phyloP scores from a whole-genome alignment of 2,113 vertebrate genomes.

The Zosterops hypoxanthus region DNA sequence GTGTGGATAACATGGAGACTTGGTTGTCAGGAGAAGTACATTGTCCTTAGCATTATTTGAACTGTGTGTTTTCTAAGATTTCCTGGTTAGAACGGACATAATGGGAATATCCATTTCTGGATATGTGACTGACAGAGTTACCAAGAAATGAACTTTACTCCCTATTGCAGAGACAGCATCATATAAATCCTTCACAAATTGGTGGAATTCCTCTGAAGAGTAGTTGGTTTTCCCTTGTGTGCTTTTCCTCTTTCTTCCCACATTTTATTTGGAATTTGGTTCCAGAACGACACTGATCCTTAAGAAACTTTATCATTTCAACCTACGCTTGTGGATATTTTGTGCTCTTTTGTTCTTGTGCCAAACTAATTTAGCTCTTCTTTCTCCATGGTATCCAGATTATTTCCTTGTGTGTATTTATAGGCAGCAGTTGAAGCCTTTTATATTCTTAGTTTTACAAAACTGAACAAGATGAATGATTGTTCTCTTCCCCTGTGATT shows the following conservation, averaged over 20 bases:
- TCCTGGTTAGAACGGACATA: background rate
- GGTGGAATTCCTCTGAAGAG: background rate
- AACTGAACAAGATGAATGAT: background rate
- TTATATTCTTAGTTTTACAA: background rate
- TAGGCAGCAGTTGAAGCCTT: background rate
- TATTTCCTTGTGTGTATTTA: background rate
- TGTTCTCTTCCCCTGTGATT: background rate
- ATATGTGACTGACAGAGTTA: background rate
- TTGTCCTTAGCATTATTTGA: background rate
- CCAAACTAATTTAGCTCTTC: background rate
- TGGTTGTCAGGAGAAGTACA: background rate
- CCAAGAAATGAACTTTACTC: background rate
- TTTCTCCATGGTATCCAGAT: background rate
- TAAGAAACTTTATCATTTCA: background rate
- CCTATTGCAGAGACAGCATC: rapidly evolving
- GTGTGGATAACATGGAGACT: background rate
- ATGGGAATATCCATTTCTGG: background rate
- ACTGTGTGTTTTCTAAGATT: background rate
- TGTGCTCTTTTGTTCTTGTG: background rate
- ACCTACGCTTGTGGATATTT: background rate
- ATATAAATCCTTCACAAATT: background rate
- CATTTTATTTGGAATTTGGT: background rate
- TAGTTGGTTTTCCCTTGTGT: background rate
- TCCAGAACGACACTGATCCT: background rate
- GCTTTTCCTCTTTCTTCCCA: background rate